Evolutionary conservation across 2,113 vertebrate species (phyloP).

Genomic region (Malaclemys terrapin): DNA sequence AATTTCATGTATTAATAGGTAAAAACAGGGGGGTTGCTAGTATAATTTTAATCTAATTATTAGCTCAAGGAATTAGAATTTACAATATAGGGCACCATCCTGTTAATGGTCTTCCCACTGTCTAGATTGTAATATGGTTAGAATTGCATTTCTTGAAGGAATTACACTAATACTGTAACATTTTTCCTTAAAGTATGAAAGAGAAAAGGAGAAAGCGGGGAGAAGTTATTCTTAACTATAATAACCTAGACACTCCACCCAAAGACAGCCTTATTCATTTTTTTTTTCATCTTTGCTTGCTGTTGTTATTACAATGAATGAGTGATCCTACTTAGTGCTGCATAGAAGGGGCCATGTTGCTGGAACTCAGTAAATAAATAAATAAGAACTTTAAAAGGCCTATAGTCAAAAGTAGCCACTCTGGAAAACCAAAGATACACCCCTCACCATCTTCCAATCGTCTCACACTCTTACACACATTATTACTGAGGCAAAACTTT

Average conservation of each 20-base stretch:
- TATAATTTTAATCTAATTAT: slow-evolving; percentile 75
- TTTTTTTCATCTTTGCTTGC: slow-evolving; percentile 64
- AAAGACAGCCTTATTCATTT: slow-evolving; percentile 38
- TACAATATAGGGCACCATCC: slow-evolving; percentile 26
- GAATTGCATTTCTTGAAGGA: slow-evolving; percentile 62
- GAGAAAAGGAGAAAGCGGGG: not conserved
- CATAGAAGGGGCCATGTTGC: slow-evolving; percentile 37
- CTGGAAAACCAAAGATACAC: slow-evolving; percentile 17
- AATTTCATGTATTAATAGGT: slow-evolving; percentile 65
- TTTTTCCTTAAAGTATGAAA: slow-evolving; percentile 29
- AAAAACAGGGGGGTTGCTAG: slow-evolving; percentile 57
- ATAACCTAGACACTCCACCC: slow-evolving; percentile 18
- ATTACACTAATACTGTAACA: slow-evolving; percentile 34
- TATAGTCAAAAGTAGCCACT: slow-evolving; percentile 16
- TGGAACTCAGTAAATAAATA: slow-evolving; percentile 25
- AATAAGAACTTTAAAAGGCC: slow-evolving; percentile 50
- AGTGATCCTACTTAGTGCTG: slow-evolving; percentile 71
- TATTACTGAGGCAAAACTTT: not conserved
- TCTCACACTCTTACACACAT: not conserved
- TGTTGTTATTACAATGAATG: slow-evolving; percentile 61
- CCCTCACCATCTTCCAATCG: not conserved
- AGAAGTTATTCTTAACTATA: slow-evolving; percentile 50
- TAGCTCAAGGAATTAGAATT: slow-evolving; percentile 65
- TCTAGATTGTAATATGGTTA: slow-evolving; percentile 58
- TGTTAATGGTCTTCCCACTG: slow-evolving; percentile 44